A percentile compares a stretch with the other conserved stretches of the same genome.
These are phyloP conservation scores for Corvus cornix DNA, from an alignment of 2,113 vertebrate genomes.

Conservation along the genomic window DNA sequence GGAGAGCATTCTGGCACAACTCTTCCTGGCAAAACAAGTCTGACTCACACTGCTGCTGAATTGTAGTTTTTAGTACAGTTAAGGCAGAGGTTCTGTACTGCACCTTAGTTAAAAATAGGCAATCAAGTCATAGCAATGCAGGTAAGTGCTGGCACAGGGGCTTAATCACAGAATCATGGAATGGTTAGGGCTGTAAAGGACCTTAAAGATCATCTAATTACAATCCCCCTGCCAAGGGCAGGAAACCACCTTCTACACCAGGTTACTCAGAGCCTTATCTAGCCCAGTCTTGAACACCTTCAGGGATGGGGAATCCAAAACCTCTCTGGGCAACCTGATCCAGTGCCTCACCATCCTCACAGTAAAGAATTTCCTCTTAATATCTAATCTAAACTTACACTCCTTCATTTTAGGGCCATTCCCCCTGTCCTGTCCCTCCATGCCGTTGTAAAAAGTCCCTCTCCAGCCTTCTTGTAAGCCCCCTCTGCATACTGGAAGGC, in stretches of 20 bases:
- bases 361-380: not conserved
- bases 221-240: not conserved
- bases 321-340: not conserved
- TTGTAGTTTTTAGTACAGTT: not conserved
- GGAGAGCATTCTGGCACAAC: not conserved
- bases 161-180: not conserved
- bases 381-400: not conserved
- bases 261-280: not conserved
- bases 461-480: not conserved
- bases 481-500: not conserved
- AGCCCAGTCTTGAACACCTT: not conserved
- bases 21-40: not conserved
- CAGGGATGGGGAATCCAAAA: not conserved
- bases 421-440: not conserved
- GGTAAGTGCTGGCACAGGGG: not conserved
- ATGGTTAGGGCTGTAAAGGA: not conserved
- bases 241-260: not conserved
- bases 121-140: not conserved
- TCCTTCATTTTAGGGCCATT: not conserved
- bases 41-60: not conserved
- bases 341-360: not conserved
- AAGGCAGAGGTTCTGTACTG: not conserved
- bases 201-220: not conserved
- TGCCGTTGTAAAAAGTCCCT: not conserved
- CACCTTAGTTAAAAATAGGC: not conserved